Conservation (phyloP, 2,113 vertebrate genomes). For the Tenrec ecaudatus region DNA sequence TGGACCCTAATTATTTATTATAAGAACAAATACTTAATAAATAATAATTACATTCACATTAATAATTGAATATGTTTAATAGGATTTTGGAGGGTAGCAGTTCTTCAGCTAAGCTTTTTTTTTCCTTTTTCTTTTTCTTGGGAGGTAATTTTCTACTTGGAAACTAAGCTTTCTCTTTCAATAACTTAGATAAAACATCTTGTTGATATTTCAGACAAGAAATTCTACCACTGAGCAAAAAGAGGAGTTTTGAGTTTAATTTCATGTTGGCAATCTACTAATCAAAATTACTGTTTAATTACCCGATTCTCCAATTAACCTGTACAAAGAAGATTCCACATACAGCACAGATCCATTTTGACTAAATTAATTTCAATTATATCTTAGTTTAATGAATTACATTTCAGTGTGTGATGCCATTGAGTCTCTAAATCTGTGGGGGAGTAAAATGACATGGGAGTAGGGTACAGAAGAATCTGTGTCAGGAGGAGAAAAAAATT, state of each 20-base stretch:
- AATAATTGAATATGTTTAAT: conserved; percentile 25
- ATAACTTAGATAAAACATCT: conserved; percentile 37
- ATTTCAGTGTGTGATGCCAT: conserved; percentile 19
- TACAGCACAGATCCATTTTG: conserved; percentile 56
- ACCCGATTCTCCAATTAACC: conserved; percentile 26
- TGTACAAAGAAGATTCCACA: conserved; percentile 46
- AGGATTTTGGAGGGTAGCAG: background rate
- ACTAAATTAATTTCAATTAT: conserved; percentile 54
- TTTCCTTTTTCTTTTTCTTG: conserved; percentile 1
- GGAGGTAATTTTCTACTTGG: conserved; percentile 40
- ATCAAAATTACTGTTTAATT: conserved; percentile 61
- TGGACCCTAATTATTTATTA: too few relatives aligned
- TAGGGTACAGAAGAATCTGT: background rate
- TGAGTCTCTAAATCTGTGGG: conserved; percentile 9
- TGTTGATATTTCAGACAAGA: conserved; percentile 56
- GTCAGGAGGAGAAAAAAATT: conserved; percentile 9
- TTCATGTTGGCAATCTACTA: conserved; percentile 61
- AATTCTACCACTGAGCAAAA: conserved; percentile 49
- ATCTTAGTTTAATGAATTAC: conserved; percentile 38
- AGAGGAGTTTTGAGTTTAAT: conserved; percentile 51
- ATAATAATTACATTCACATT: background rate
- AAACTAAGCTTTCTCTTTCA: conserved; percentile 26
- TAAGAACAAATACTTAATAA: background rate
- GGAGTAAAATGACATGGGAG: background rate
- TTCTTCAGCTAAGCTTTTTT: background rate